Conservation (phyloP, 2,888 invertebrate genomes). For the Kryphioiulus occultus region DNA sequence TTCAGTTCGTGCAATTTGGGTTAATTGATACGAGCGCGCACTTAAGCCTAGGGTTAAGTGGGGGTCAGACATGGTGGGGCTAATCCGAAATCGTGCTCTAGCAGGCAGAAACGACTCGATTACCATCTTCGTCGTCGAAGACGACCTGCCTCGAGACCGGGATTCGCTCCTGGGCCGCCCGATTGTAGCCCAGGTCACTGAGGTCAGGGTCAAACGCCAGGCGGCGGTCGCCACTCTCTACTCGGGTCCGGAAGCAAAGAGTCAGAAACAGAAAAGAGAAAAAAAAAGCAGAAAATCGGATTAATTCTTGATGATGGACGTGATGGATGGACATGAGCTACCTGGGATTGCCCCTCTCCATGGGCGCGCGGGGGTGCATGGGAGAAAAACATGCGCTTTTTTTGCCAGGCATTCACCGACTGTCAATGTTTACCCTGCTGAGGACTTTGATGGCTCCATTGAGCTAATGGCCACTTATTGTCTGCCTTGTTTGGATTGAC, state of each 20-base stretch:
- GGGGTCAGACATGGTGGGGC: neutral
- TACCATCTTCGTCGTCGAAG: slow-evolving; percentile 49
- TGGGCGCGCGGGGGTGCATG: neutral
- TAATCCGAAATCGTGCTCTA: no score
- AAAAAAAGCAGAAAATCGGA: slow-evolving; percentile 1
- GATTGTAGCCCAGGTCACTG: slow-evolving; percentile 39
- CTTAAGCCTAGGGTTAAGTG: neutral
- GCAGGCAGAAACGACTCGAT: neutral
- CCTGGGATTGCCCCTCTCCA: neutral
- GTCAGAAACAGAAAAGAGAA: neutral
- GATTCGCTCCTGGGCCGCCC: neutral
- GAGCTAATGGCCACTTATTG: neutral
- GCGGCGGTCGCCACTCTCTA: slow-evolving; percentile 42
- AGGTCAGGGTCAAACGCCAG: slow-evolving; percentile 30
- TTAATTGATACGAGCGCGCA: neutral
- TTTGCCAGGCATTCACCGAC: neutral
- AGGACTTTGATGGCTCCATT: neutral
- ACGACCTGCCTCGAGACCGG: slow-evolving; percentile 18
- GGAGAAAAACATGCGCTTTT: neutral
- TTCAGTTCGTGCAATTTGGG: slow-evolving; percentile 13
- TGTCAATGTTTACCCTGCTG: neutral
- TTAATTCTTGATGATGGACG: neutral
- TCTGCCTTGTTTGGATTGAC: neutral
- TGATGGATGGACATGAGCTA: neutral
- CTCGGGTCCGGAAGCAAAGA: neutral